Evolutionary conservation across 2,113 vertebrate genomes (phyloP), one percentile per base, ranked within the genome.

Genomic region (Elgaria multicarinata): DNA sequence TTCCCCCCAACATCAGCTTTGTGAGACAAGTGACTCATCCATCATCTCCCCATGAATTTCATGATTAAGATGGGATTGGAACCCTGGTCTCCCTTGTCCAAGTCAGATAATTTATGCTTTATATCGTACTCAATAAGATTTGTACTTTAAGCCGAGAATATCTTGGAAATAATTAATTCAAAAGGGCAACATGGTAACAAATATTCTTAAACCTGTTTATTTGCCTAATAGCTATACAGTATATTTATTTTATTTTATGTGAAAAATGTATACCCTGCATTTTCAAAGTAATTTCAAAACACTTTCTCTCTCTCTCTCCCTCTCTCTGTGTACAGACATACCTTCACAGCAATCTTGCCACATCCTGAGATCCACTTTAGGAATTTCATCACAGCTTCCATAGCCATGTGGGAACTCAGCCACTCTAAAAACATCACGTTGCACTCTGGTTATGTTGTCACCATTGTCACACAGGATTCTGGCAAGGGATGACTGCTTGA

Each of bases 291-390:
- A 5, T 13, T 14, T 13, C 18, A 46, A 64, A 24, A 6, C n/a
- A n/a, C n/a, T n/a, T n/a, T n/a, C n/a, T n/a, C n/a, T n/a, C n/a
- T n/a, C n/a, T n/a, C n/a, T n/a, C n/a, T n/a, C n/a, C n/a, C n/a
- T n/a, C n/a, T n/a, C n/a, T n/a, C n/a, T n/a, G 62, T 33, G 12
- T 46, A 20, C 50, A 13, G 31, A 10, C 94, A 44, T 87, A 99
- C 99, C 99, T 97, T 99, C 98, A 84, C 99, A 99, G 95, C 99
- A 99, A 96, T 99, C 99, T 95, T 99, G 99, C 99, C 99, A 99
- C 98, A 99, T 97, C 14, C 99, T 97, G 86, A 99, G 97, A 96
- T 99, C 99, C 39, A 99, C 95, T 77, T 98, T 98, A 88, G 99
- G 98, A 84, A 99, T 77, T 74, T 99, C 97, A 4, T 98, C 97